Percentiles rank a stretch among this genome's conserved stretches.
Evolutionary conservation across 1,140 invertebrate genomes (phyloP).

Genomic region (Drosophila triauraria): DNA sequence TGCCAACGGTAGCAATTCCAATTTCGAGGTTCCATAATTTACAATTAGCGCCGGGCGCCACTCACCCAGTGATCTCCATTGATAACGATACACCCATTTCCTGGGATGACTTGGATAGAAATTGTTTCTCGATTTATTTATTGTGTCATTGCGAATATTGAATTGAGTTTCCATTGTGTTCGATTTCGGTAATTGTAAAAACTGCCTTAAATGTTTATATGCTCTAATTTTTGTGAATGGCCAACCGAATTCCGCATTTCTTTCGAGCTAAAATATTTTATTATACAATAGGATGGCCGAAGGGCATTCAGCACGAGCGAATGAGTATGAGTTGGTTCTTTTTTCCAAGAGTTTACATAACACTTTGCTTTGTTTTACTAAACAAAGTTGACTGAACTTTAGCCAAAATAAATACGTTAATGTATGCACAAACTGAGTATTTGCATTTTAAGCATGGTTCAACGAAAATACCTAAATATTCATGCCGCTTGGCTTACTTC

Average conservation of each 20-base stretch:
- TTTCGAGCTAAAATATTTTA: conserved; percentile 35
- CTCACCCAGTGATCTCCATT: conserved; percentile 74
- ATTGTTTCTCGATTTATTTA: conserved; percentile 72
- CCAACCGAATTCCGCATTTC: conserved; percentile 54
- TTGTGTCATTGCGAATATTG: conserved; percentile 69
- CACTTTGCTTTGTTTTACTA: background rate
- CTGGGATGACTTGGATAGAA: conserved; percentile 48
- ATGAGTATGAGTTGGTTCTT: conserved; percentile 42
- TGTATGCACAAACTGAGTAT: conserved; percentile 30
- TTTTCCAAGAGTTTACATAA: conserved; percentile 26
- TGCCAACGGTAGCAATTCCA: conserved; percentile 50
- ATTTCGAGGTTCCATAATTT: conserved; percentile 43
- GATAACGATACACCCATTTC: conserved; percentile 48
- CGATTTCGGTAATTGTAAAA: conserved; percentile 62
- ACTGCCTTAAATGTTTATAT: conserved; percentile 61
- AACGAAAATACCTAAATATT: conserved; percentile 52
- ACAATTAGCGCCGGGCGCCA: conserved; percentile 66
- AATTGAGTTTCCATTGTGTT: conserved; percentile 59
- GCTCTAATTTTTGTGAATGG: conserved; percentile 74
- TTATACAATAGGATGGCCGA: conserved; percentile 55
- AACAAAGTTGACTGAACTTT: conserved; percentile 69
- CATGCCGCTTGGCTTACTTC: conserved; percentile 41
- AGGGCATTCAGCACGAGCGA: conserved; percentile 26
- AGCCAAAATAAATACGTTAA: conserved; percentile 35
- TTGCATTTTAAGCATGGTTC: conserved; percentile 49